A percentile compares a stretch with the other conserved stretches of the same genome.
These are phyloP conservation scores for Lamellibrachia satsuma DNA, from an alignment of 2,888 invertebrate genomes.

Conservation along the genomic window DNA sequence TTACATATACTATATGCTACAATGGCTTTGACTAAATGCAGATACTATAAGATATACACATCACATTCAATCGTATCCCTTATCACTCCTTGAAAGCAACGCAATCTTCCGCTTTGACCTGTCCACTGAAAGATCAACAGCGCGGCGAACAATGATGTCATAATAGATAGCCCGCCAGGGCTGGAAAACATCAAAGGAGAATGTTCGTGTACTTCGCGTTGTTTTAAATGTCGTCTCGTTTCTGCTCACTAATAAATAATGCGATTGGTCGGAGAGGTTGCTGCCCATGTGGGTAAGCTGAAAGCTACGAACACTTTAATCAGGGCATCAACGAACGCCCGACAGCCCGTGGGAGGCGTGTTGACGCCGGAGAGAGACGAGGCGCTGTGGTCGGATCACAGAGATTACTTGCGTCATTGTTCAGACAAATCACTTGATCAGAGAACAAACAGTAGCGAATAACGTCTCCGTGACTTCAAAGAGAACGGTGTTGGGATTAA, in stretches of 20 bases:
- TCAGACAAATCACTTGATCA: constrained; percentile 2
- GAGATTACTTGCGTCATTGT: background rate
- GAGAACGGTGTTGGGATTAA: background rate
- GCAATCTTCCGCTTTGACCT: background rate
- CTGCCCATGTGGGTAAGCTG: background rate
- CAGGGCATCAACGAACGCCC: background rate
- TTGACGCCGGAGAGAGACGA: background rate
- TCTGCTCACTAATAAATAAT: background rate
- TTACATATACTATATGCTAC: too few species aligned
- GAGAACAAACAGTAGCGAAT: background rate
- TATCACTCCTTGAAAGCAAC: background rate
- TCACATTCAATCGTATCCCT: too few species aligned
- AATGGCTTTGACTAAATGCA: too few species aligned
- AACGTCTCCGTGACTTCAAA: background rate
- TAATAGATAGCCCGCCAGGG: background rate
- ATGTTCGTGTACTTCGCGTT: background rate
- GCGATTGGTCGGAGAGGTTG: background rate
- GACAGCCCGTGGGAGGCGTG: background rate
- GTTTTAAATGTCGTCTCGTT: constrained; percentile 8
- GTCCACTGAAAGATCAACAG: background rate
- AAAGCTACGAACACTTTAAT: background rate
- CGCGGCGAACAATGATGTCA: background rate
- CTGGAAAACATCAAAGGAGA: background rate
- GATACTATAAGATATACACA: too few species aligned
- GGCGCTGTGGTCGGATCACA: background rate